Conservation (phyloP, 2,888 invertebrate species). For the Rutpela maculata region DNA sequence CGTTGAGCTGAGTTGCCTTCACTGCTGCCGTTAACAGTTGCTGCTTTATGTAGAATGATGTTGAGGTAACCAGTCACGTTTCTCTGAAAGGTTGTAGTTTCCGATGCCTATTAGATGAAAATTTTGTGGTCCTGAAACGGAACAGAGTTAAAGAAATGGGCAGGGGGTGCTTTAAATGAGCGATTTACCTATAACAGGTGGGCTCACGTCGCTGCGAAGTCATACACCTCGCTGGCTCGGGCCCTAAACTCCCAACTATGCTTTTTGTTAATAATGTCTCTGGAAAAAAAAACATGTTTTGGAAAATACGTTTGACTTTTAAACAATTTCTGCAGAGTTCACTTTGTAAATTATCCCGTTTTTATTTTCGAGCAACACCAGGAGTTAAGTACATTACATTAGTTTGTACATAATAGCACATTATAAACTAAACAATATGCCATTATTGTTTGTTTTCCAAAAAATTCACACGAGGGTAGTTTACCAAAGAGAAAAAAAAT, state of each 20-base stretch:
- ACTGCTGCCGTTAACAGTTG: slow-evolving; percentile 51
- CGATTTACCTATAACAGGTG: slow-evolving; percentile 86
- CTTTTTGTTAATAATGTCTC: slow-evolving; percentile 97
- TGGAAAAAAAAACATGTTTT: slow-evolving; percentile 75
- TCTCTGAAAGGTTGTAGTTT: slow-evolving; percentile 97
- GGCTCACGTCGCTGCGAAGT: slow-evolving; percentile 88
- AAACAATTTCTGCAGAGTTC: not conserved
- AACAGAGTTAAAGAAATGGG: not conserved
- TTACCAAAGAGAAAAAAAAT: too few species aligned
- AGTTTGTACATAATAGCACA: too few species aligned
- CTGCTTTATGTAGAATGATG: slow-evolving; percentile 46
- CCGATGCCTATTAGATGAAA: slow-evolving; percentile 98
- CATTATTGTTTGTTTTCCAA: too few species aligned
- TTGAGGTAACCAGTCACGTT: slow-evolving; percentile 88
- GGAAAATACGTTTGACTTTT: not conserved
- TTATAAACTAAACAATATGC: too few species aligned
- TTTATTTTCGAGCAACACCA: too few species aligned
- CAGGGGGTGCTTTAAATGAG: slow-evolving; percentile 14
- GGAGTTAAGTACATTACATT: too few species aligned
- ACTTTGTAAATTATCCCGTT: too few species aligned
- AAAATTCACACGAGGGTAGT: too few species aligned
- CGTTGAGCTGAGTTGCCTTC: slow-evolving; percentile 48
- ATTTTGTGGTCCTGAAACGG: slow-evolving; percentile 90
- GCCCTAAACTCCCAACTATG: slow-evolving; percentile 85
- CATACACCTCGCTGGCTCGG: slow-evolving; percentile 90